Base-by-base conservation (phyloP, 2,888 invertebrate genomes). In the Itoplectis maculator region DNA sequence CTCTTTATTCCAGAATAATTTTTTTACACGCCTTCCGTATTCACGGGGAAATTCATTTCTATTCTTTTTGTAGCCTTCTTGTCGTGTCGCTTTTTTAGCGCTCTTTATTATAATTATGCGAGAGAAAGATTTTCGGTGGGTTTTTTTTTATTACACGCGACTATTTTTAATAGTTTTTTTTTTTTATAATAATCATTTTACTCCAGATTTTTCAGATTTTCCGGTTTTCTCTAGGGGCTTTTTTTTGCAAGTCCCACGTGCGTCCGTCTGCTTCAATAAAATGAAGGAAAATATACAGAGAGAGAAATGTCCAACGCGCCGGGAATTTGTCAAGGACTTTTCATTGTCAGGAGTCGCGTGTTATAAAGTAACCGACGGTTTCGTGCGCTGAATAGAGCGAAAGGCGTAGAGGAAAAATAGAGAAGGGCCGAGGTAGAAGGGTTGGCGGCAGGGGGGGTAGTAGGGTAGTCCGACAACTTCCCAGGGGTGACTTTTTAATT, bases 401-500 rank as follows among this genome's bases (percentile, higher is more conserved):
- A 63, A 47, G 11, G 42, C n/a, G 59, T 49, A 15, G n/a, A 47
- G 47, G 47, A n/a, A 49, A 15, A 23, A 59, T 13, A 61, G 18
- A 40, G 15, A 37, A 42, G 11, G 15, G 42, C 9, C 8, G 9
- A 23, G 59, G 35, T n/a, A n/a, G 18, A 20, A 13, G 20, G 37
- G 20, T 18, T 45, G n/a, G 51, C 56, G n/a, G 59, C 15, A 37
- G 37, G 8, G 13, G 13, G 6, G 13, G 29, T 40, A 35, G 56
- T 59, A 35, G 15, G 7, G 35, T 18, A 6, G 7, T n/a, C 40
- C 51, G 42, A 59, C 20, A 42, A 66, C 59, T 59, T 56, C 65
- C 69, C 69, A 68, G 51, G 45, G 49, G 76, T 56, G 73, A 68
- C 59, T 54, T 86, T 88, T 89, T 88, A 89, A 89, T 90, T 91